phyloP scores from a whole-genome alignment of 2,797 vertebrate genomes.

The Martes flavigula region DNA sequence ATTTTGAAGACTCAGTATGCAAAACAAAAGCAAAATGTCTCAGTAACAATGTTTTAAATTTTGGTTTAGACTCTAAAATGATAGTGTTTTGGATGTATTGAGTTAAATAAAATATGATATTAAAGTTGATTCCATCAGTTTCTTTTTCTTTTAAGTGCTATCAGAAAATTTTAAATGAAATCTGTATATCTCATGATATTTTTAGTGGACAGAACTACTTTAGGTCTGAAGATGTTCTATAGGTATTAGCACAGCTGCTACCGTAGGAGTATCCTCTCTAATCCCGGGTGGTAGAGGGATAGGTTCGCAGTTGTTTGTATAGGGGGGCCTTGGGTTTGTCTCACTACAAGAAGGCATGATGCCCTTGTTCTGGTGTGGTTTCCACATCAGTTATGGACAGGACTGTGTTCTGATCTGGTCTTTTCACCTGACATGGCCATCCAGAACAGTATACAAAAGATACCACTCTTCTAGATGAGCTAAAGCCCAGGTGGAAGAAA shows the following conservation, averaged over 20 bases:
- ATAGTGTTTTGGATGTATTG: background rate
- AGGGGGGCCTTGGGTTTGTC: background rate
- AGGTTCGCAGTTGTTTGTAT: too few relatives aligned
- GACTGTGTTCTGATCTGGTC: background rate
- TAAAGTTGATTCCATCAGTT: background rate
- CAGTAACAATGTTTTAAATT: slow-evolving; percentile 3
- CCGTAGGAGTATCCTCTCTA: accelerated
- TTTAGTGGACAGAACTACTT: background rate
- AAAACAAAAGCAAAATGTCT: background rate
- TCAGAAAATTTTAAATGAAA: background rate
- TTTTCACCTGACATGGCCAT: background rate
- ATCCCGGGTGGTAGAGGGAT: background rate
- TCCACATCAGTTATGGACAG: background rate
- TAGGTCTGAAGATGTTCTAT: background rate
- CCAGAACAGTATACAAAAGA: background rate
- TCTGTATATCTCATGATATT: background rate
- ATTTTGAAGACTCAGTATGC: background rate
- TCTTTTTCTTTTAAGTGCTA: background rate
- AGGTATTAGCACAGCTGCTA: background rate
- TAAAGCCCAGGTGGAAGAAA: background rate
- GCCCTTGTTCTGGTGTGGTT: background rate
- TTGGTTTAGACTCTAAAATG: background rate
- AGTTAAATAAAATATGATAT: background rate
- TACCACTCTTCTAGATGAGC: background rate
- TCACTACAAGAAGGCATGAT: background rate